Percentiles rank a stretch among this genome's conserved stretches.
Evolutionary conservation across 2,888 invertebrate genomes (phyloP).

Genomic region (Xanthia togata): DNA sequence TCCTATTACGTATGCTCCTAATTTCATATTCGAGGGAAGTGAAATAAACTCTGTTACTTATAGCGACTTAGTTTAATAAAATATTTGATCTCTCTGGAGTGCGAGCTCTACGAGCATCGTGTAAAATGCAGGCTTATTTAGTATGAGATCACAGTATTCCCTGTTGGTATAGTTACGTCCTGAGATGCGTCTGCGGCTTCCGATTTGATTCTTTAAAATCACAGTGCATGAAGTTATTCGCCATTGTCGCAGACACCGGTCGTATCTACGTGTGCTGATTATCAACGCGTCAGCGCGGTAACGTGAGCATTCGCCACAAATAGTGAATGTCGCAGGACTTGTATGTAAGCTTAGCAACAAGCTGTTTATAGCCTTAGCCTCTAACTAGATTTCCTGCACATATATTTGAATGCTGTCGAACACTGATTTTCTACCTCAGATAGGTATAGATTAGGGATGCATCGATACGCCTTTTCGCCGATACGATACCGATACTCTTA

Average conservation of each 20-base stretch:
- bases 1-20: conserved; percentile 39
- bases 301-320: conserved; percentile 49
- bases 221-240: conserved; percentile 81
- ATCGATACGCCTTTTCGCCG: too few relatives aligned
- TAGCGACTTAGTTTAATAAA: conserved; percentile 35
- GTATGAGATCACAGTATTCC: conserved; percentile 69
- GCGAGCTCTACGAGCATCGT: background rate
- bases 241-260: conserved; percentile 81
- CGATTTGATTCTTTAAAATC: conserved; percentile 83
- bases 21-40: conserved; percentile 44
- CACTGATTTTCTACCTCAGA: conserved; percentile 11
- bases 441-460: too few relatives aligned
- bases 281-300: conserved; percentile 67
- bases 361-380: conserved; percentile 50
- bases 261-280: conserved; percentile 79
- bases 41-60: conserved; percentile 35
- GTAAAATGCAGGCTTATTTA: conserved; percentile 63
- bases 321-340: conserved; percentile 51
- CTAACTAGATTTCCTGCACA: conserved; percentile 35
- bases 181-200: conserved; percentile 78
- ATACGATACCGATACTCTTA: too few relatives aligned
- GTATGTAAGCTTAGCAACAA: conserved; percentile 53
- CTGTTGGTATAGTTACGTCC: conserved; percentile 68
- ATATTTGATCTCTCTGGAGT: conserved; percentile 37
- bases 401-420: conserved; percentile 23